Base-by-base conservation (phyloP, 1,140 invertebrate genomes). In the Drosophila sucinea region DNA sequence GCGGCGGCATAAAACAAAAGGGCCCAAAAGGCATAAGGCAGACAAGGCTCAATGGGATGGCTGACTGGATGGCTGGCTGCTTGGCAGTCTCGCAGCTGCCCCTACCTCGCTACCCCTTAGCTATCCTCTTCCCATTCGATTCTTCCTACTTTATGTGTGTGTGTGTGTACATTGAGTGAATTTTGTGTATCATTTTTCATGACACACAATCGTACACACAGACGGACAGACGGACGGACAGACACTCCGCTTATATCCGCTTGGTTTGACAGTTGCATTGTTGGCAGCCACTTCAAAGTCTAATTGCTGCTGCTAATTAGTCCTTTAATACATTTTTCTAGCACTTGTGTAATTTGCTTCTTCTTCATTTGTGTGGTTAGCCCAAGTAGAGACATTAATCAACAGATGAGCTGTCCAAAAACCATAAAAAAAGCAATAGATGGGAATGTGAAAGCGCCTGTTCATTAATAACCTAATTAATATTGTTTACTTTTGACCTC, bases 1-100 rank as follows among this genome's bases (percentile, higher is more conserved):
- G 61, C 61, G 83, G 83, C 83, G 83, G 84, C 83, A 86, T 83
- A 87, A 86, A 86, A 86, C 84, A 86, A 86, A 86, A 86, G 83
- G 79, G 65, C 60, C 79, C 72, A 75, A 75, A 17, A 74, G 79
- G 79, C 77, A 86, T 77, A 76, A 83, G 79, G 76, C 84, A 89
- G 76, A 79, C 73, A 77, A 77, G 60, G 68, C 67, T 74, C 67
- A 17, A 17, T 17, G 17, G 17, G 17, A 17, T 17, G 17, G 40
- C 67, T 41, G 57, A 67, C 30, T 47, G 17, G 5, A 1, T 51
- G 23, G 6, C 7, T 51, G 44, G 44, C 44, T 47, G 44, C 44
- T 17, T 25, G 44, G 17, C 25, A 51, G 44, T 51, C 44, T 51
- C 78, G 78, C 81, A 86, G 83, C 83, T 82, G 82, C 68, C 82